Conservation (phyloP, 35 echinoderm and acorn worm genomes). For the Lytechinus variegatus region DNA sequence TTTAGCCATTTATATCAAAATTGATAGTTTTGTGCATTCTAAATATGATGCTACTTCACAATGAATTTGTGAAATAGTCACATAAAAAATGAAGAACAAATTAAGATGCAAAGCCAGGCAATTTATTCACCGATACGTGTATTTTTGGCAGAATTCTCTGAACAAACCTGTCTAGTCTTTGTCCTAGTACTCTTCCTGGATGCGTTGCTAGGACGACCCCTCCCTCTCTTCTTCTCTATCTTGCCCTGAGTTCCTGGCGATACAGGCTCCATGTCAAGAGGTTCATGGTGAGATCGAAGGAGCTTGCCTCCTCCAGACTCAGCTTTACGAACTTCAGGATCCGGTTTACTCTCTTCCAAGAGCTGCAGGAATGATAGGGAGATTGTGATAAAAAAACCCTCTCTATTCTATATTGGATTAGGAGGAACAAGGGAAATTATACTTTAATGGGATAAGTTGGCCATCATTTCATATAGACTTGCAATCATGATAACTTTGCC, state of each 20-base stretch:
- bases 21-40: too few relatives aligned
- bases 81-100: too few relatives aligned
- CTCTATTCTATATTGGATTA: neutral
- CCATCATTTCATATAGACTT: neutral
- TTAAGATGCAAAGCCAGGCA: too few relatives aligned
- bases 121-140: too few relatives aligned
- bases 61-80: too few relatives aligned
- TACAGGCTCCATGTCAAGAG: slow-evolving; percentile 2
- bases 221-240: slow-evolving; percentile 37
- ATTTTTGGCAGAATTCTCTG: too few relatives aligned
- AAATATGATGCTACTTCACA: too few relatives aligned
- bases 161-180: neutral
- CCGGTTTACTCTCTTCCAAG: neutral
- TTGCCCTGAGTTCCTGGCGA: neutral
- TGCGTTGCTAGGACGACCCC: slow-evolving; percentile 24
- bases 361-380: neutral
- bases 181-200: slow-evolving; percentile 11
- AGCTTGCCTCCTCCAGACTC: slow-evolving; percentile 43
- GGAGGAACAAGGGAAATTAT: neutral
- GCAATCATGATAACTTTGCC: neutral
- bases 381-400: neutral
- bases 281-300: slow-evolving; percentile 2
- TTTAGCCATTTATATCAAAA: too few relatives aligned
- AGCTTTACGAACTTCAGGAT: slow-evolving; percentile 6
- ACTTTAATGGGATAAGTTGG: neutral